Evolutionary conservation across 2,888 invertebrate species (phyloP), one percentile per base, ranked within the genome.

Genomic region (Calameuta idolon): DNA sequence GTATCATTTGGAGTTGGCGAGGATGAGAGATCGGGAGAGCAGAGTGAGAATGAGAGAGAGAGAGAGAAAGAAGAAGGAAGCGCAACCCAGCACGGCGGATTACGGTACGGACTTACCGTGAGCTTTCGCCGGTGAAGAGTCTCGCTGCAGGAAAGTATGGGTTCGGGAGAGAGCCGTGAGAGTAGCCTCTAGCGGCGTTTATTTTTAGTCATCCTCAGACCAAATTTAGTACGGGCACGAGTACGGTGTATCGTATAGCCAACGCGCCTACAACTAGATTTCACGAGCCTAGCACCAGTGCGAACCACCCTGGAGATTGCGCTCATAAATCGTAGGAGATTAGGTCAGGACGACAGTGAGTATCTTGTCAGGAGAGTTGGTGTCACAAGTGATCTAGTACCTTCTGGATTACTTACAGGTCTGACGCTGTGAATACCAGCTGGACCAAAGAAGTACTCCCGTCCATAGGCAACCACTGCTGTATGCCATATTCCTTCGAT

Each of bases 401-500:
- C 23, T 55, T 23, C 35, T 34, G n/a, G 5, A n/a, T n/a, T 85
- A 94, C 96, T 94, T 92, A 97, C 98, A 85, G 97, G 97, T 83
- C 94, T 92, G 89, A 96, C 95, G 89, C 94, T 95, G 90, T 95
- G 95, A 86, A 98, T 95, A 79, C 98, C 98, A 75, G 92, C 93
- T 69, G 95, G 95, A 33, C 98, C 97, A 92, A 95, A 98, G 93
- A 96, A 98, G 92, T 96, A 97, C 92, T 98, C 98, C 83, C 95
- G 93, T 75, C 95, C 96, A 92, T 95, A 97, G 30, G 95, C 97
- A 82, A 98, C 96, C 81, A 98, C 93, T n/a, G 95, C 94, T n/a
- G 98, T 98, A 92, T 98, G 98, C 98, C 98, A 98, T 87, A 98
- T 95, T 78, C 98, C 98, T 88, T 98, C 97, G 82, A 98, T 93